Evolutionary conservation across 2,888 invertebrate genomes (phyloP).

Genomic region (Zelleria hepariella): DNA sequence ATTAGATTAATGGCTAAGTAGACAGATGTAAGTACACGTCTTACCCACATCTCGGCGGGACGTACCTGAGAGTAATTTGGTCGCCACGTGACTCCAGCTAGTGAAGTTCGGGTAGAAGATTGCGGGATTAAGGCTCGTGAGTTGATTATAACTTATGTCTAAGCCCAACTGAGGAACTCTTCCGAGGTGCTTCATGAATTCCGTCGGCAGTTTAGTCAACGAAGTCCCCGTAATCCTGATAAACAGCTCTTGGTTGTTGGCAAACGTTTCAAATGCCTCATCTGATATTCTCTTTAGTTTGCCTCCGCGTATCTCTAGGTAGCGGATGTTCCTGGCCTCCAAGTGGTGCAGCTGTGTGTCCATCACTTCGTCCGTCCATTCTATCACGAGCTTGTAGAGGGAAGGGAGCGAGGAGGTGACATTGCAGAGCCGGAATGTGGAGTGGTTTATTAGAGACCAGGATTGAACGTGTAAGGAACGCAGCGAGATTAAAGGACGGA

Average conservation of each 20-base stretch:
- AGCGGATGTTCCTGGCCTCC: conserved; percentile 83
- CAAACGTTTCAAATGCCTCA: conserved; percentile 82
- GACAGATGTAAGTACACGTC: not conserved
- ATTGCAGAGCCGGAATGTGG: conserved; percentile 76
- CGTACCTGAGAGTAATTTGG: conserved; percentile 85
- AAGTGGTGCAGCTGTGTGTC: conserved; percentile 83
- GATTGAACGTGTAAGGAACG: conserved; percentile 80
- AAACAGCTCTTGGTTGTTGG: conserved; percentile 81
- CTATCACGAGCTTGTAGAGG: conserved; percentile 81
- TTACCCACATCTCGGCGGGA: conserved; percentile 7
- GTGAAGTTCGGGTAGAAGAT: conserved; percentile 90
- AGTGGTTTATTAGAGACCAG: conserved; percentile 81
- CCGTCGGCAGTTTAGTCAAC: conserved; percentile 83
- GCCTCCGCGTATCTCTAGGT: conserved; percentile 84
- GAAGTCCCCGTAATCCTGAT: conserved; percentile 84
- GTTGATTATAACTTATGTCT: conserved; percentile 85
- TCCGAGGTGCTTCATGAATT: conserved; percentile 82
- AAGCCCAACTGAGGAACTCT: conserved; percentile 85
- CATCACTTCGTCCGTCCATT: conserved; percentile 81
- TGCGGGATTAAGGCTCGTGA: conserved; percentile 84
- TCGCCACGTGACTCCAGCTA: conserved; percentile 89
- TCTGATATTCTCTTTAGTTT: conserved; percentile 81
- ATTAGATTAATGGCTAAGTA: conserved; percentile 2
- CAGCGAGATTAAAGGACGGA: conserved; percentile 79
- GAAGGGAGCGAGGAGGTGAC: conserved; percentile 80